phyloP scores from a whole-genome alignment of 2,797 vertebrate genomes.

The Coendou prehensilis region DNA sequence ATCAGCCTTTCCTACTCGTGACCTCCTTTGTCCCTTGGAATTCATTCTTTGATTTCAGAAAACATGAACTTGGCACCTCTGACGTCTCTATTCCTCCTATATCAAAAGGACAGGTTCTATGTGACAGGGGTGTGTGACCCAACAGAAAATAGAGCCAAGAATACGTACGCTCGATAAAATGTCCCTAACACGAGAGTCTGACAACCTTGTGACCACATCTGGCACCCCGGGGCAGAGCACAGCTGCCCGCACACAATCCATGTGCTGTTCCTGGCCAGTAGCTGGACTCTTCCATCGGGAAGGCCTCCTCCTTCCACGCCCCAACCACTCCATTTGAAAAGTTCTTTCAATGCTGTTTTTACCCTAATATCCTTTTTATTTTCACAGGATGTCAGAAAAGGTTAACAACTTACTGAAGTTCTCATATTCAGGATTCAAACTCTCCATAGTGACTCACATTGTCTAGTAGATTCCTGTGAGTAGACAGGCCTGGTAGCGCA shows the following conservation, averaged over 20 bases:
- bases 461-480: background rate
- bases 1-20: background rate
- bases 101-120: background rate
- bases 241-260: background rate
- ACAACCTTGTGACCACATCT: background rate
- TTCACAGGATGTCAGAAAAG: background rate
- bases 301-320: too few relatives aligned
- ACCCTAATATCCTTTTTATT: background rate
- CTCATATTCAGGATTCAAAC: slow-evolving; percentile 1
- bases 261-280: background rate
- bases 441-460: background rate
- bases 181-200: background rate
- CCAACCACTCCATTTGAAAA: background rate
- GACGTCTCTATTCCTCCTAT: background rate
- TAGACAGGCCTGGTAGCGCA: background rate
- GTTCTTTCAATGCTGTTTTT: background rate
- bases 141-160: background rate
- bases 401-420: background rate
- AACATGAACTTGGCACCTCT: background rate
- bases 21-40: background rate
- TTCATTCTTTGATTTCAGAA: background rate
- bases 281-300: too few relatives aligned
- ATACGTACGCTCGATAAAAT: background rate
- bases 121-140: background rate
- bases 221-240: background rate